These are phyloP conservation scores for Cephus nigrinus DNA, from an alignment of 2,888 invertebrate species.

Conservation along the genomic window DNA sequence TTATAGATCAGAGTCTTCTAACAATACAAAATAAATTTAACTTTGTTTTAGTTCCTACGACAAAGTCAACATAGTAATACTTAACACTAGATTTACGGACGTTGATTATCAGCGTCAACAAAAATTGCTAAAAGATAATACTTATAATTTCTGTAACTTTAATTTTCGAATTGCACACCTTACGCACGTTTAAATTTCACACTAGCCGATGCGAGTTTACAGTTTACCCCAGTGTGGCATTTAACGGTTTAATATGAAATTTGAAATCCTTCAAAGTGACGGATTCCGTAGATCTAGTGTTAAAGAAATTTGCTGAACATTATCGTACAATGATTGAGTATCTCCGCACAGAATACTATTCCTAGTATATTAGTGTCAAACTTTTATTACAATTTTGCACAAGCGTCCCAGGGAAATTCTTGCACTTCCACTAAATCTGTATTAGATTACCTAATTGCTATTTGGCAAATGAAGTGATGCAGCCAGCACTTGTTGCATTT, in stretches of 20 bases:
- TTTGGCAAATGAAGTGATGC: slow-evolving; percentile 26
- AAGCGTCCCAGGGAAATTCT: neutral
- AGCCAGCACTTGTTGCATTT: slow-evolving; percentile 57
- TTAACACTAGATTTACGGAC: neutral
- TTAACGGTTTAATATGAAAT: too few relatives aligned
- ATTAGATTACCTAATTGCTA: neutral
- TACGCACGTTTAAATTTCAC: too few relatives aligned
- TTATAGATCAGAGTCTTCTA: neutral
- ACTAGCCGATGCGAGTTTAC: too few relatives aligned
- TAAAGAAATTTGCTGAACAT: neutral
- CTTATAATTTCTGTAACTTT: too few relatives aligned
- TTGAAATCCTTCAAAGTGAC: too few relatives aligned
- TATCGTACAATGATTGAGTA: neutral
- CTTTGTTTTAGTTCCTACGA: neutral
- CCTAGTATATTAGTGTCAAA: too few relatives aligned
- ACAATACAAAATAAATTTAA: neutral
- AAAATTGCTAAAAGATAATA: too few relatives aligned
- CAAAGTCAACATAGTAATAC: neutral
- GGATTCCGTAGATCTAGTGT: too few relatives aligned
- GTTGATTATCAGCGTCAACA: too few relatives aligned
- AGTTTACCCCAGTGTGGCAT: too few relatives aligned
- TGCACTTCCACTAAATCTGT: neutral
- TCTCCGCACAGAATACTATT: too few relatives aligned
- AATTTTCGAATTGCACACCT: too few relatives aligned
- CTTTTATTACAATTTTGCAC: neutral